Base-by-base conservation (phyloP, 1,140 invertebrate genomes). In the Batillaria attramentaria region DNA sequence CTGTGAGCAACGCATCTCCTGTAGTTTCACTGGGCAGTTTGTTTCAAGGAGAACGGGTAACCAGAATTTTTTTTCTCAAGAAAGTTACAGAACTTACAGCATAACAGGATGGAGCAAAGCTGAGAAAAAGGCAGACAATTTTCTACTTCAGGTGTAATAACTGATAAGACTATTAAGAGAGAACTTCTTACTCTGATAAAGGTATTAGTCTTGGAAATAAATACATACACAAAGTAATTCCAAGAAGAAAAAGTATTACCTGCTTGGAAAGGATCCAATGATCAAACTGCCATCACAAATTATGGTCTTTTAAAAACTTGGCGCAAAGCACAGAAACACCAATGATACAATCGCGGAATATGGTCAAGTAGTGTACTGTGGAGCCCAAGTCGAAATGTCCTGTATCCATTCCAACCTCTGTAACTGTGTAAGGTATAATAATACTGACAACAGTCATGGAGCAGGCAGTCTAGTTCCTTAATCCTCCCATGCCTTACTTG, bases 341-440 rank as follows among this genome's bases (percentile, higher is more conserved):
- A 18, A 43, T 20, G 50, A 43, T 31, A 41, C 10, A 41, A 33
- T 66, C 70, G 41, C 46, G 78, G 72, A 74, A 79, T 54, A 74
- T 75, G n/a, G n/a, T n/a, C n/a, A 70, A 68, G 60, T 68, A 41
- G 31, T 69, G 3, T 18, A 16, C 68, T 8, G 68, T n/a, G 33
- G 20, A 5, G 54, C 43, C 37, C 24, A 31, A 16, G n/a, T 54
- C 35, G n/a, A n/a, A n/a, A n/a, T 54, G 20, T 28, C n/a, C 5
- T 18, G 24, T 42, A n/a, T 28, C 42, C 62, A 5, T 18, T 37
- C 18, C 46, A 39, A 35, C 33, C 37, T 62, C 18, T 60, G 66
- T 79, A 66, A 69, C 35, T n/a, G n/a, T n/a, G n/a, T n/a, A n/a
- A n/a, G n/a, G n/a, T n/a, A n/a, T n/a, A n/a, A n/a, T n/a, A n/a